A percentile compares a stretch with the other conserved stretches of the same genome.
Evolutionary conservation across 2,113 vertebrate species (phyloP).

Genomic region (Epinephelus cyanopodus): DNA sequence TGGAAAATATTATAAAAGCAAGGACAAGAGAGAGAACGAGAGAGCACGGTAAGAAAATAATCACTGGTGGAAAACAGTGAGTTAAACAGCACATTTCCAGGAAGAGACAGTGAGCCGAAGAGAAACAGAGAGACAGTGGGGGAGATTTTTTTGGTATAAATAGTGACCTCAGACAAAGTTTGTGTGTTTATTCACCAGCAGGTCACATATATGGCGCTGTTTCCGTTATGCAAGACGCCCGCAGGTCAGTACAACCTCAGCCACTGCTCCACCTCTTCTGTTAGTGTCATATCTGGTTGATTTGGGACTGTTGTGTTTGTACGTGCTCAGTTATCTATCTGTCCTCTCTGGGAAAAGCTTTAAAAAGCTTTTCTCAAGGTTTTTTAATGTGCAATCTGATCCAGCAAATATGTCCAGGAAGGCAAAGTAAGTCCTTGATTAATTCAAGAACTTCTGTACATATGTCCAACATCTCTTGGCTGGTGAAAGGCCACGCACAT

Average conservation of each 20-base stretch:
- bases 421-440: conserved; percentile 1
- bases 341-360: neutral
- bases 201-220: conserved; percentile 73
- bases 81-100: conserved; percentile 31
- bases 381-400: neutral
- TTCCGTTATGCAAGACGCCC: conserved; percentile 72
- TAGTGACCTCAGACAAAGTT: conserved; percentile 33
- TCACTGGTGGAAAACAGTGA: conserved; percentile 30
- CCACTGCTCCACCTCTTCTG: conserved; percentile 52
- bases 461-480: neutral
- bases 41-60: conserved; percentile 27
- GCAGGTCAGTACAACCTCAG: conserved; percentile 80
- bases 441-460: conserved; percentile 16
- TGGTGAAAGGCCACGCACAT: neutral
- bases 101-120: conserved; percentile 40
- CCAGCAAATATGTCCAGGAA: neutral
- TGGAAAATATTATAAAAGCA: conserved; percentile 51
- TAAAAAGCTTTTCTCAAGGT: neutral
- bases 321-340: neutral
- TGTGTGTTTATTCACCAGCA: conserved; percentile 53
- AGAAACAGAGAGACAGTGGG: conserved; percentile 11
- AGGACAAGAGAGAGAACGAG: neutral
- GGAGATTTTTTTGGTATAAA: neutral
- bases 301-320: neutral
- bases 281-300: conserved; percentile 24